Evolutionary conservation across 2,797 vertebrate species (phyloP).

Genomic region (Tragopan temminckii): DNA sequence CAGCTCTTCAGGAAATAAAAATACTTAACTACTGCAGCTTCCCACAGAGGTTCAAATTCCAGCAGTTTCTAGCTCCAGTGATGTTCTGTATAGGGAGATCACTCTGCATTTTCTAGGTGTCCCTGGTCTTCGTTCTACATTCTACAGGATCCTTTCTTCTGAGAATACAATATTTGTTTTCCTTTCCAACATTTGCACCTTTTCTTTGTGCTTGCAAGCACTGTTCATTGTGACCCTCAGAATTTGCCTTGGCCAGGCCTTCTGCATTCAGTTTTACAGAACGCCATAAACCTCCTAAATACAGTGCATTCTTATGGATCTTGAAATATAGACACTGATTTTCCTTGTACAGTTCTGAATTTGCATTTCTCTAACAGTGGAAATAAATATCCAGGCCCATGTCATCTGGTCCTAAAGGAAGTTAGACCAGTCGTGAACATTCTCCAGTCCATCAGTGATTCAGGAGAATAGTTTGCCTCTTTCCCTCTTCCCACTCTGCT

Average conservation of each 20-base stretch:
- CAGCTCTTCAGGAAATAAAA: not conserved
- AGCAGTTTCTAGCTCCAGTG: not conserved
- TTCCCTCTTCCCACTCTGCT: not conserved
- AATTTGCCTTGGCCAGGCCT: not conserved
- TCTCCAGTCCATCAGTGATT: not conserved
- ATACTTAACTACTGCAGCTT: not conserved
- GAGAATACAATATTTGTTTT: not conserved
- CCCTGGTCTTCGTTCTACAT: rapidly evolving
- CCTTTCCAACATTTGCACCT: not conserved
- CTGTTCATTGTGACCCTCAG: not conserved
- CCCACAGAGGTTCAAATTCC: not conserved
- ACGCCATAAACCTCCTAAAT: not conserved
- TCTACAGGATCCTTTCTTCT: not conserved
- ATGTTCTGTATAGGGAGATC: not conserved
- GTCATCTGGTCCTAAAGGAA: not conserved
- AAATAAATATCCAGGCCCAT: not conserved
- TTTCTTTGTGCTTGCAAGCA: not conserved
- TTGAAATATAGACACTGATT: not conserved
- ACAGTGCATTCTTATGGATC: not conserved
- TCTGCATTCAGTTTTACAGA: not conserved
- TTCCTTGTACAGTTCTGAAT: not conserved
- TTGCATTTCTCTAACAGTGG: not conserved
- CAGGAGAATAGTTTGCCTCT: not conserved
- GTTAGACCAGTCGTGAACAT: not conserved
- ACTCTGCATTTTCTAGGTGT: not conserved